Percentiles rank a stretch among this genome's conserved stretches.
phyloP scores from a whole-genome alignment of 2,113 vertebrate genomes.

The Numida meleagris region DNA sequence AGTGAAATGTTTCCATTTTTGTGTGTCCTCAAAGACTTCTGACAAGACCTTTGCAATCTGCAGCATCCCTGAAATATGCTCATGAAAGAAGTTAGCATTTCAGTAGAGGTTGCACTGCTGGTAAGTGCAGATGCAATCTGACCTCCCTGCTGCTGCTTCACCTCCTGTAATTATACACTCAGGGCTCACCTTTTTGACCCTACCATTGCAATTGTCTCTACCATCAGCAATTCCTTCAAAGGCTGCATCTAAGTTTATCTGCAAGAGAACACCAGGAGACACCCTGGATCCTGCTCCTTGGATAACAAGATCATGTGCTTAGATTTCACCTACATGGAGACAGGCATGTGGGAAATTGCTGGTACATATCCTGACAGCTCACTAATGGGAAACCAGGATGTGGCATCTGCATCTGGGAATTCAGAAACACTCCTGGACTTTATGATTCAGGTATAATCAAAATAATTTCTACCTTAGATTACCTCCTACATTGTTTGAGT shows the following conservation, averaged over 20 bases:
- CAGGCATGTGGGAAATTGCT: background rate
- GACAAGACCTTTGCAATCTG: background rate
- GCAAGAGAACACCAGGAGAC: slow-evolving; percentile 51
- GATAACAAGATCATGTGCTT: background rate
- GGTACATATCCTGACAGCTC: background rate
- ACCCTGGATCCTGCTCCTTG: slow-evolving; percentile 28
- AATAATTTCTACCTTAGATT: background rate
- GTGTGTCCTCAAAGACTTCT: background rate
- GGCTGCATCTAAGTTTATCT: background rate
- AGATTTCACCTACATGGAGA: slow-evolving; percentile 39
- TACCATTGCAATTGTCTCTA: background rate
- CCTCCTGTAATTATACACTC: slow-evolving; percentile 54
- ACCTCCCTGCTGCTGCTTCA: slow-evolving; percentile 25
- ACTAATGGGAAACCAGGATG: background rate
- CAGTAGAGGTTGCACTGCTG: background rate
- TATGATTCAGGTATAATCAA: background rate
- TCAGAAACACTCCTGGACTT: background rate
- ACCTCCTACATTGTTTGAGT: background rate
- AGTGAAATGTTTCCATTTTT: background rate
- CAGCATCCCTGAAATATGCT: background rate
- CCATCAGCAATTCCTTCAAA: slow-evolving; percentile 30
- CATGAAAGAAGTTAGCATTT: background rate
- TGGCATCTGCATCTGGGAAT: background rate
- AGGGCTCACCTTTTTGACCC: slow-evolving; percentile 39
- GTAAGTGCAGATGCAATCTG: slow-evolving; percentile 27